Base-by-base conservation (phyloP, 2,113 vertebrate genomes). In the Aramus guarauna region DNA sequence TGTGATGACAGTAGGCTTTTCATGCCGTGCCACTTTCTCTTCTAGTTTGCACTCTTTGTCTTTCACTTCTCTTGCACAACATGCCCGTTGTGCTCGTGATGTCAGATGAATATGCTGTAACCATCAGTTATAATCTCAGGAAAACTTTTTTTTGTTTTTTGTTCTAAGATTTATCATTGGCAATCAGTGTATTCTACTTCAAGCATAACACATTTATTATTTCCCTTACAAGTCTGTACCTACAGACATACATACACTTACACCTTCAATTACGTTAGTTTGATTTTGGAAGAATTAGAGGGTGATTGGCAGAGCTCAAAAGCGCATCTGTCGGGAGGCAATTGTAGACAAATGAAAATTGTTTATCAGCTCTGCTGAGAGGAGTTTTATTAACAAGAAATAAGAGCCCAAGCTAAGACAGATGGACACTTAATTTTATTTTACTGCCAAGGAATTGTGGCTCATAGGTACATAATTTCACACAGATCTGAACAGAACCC, bases 391-490 rank as follows among this genome's bases (percentile, higher is more conserved):
- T 92, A 96, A 34, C 69, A 91, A 87, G 89, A 64, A 89, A 63
- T 82, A 91, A 81, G 53, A 87, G n/a, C 32, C 39, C 52, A 72
- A 81, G 56, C 34, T 87, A 60, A 85, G 74, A 58, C 90, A 96
- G 93, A 96, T 96, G 93, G 87, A 75, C 58, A 10, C 77, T 72
- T 91, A 81, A 92, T 94, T 96, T 96, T 43, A 76, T 93, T 96
- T 91, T 81, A 60, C 39, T 93, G 81, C 80, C 90, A 90, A 89
- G 30, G 43, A 79, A 60, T 85, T 73, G 66, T 87, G 58, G 50
- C 87, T 95, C 24, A 45, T 87, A 92, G 56, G 43, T 87, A 89
- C 52, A 63, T 60, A 89, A 91, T 95, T 96, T 95, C 84, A 90
- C 84, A 96, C 18, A 93, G 56, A 87, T 79, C 64, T 94, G 66